These are phyloP conservation scores for Melanaphis sacchari DNA, from an alignment of 1,140 invertebrate genomes.

Conservation along the genomic window DNA sequence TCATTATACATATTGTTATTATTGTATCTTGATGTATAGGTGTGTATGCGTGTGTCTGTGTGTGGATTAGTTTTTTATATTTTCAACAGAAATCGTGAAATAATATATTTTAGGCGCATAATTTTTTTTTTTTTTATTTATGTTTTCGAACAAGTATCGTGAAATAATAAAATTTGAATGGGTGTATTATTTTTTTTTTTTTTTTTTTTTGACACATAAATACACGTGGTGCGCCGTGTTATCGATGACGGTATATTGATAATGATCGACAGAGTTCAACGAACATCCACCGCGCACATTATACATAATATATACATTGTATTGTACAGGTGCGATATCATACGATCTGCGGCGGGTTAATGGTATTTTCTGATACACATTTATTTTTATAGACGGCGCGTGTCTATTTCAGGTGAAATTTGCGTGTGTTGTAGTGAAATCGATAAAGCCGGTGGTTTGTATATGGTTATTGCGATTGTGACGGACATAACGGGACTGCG, in stretches of 20 bases:
- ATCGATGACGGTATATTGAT: constrained; percentile 6
- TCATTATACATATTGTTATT: background rate
- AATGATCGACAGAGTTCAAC: background rate
- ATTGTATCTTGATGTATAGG: no score
- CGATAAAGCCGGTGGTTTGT: background rate
- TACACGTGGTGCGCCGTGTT: background rate
- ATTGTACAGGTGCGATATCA: background rate
- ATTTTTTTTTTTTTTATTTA: background rate
- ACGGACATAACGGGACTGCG: background rate
- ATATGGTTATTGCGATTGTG: background rate
- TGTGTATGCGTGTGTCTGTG: no score
- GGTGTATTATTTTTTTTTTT: background rate
- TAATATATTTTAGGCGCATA: background rate
- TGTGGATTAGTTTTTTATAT: background rate
- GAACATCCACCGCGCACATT: background rate
- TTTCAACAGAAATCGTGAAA: background rate
- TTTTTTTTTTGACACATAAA: background rate
- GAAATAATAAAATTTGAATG: background rate
- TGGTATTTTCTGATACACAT: no score
- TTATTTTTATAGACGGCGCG: no score
- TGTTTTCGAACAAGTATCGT: background rate
- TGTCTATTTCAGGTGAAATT: no score
- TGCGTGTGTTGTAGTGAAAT: background rate
- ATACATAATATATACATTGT: no score
- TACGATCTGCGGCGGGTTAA: background rate